These are phyloP conservation scores for Holothuria glaberrima DNA, from an alignment of 35 echinoderm and acorn worm genomes.

Conservation along the genomic window DNA sequence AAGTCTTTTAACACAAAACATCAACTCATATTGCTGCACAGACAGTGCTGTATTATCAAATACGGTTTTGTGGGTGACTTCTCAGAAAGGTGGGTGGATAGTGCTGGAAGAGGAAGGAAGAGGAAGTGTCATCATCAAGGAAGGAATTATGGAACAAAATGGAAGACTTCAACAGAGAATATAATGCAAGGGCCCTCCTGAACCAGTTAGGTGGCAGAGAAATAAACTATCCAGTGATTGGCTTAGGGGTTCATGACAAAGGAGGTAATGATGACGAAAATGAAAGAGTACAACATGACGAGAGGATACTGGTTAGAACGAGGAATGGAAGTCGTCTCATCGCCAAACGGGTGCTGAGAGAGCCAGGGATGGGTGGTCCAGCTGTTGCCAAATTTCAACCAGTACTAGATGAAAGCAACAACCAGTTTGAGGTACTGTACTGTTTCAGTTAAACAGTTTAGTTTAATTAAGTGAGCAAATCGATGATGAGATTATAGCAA, in stretches of 20 bases:
- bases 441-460: too few relatives aligned
- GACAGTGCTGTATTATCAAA: too few relatives aligned
- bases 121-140: not conserved
- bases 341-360: conserved; percentile 20
- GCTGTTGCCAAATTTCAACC: conserved; percentile 60
- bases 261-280: conserved; percentile 1
- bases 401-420: conserved; percentile 60
- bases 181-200: not conserved
- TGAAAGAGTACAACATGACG: conserved; percentile 37
- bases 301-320: conserved; percentile 23
- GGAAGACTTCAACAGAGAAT: conserved; percentile 16
- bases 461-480: too few relatives aligned
- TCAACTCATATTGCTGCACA: too few relatives aligned
- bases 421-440: conserved; percentile 50
- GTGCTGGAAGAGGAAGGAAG: too few relatives aligned
- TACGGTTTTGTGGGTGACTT: too few relatives aligned
- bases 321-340: conserved; percentile 35
- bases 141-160: conserved; percentile 13
- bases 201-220: conserved; percentile 11
- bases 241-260: conserved; percentile 9
- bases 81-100: too few relatives aligned
- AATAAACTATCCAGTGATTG: not conserved
- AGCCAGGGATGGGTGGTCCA: conserved; percentile 14
- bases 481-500: too few relatives aligned
- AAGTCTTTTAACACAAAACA: too few relatives aligned